Conservation (phyloP, 2,888 invertebrate species). For the Artemia sinica region DNA sequence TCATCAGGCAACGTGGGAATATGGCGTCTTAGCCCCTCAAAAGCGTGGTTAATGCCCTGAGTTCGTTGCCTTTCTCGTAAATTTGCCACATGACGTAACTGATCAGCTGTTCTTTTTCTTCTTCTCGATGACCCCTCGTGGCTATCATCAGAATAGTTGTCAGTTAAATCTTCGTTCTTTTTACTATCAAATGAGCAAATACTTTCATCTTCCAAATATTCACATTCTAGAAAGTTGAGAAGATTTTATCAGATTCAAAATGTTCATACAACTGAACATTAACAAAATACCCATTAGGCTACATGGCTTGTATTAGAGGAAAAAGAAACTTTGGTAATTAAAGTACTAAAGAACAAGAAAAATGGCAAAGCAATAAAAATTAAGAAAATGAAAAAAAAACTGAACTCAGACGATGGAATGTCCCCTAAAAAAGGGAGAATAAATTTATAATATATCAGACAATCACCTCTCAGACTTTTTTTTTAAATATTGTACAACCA, state of each 20-base stretch:
- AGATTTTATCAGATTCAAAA: neutral
- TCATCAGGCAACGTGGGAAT: constrained; percentile 89
- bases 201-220: neutral
- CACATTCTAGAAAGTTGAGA: neutral
- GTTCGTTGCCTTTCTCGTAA: constrained; percentile 76
- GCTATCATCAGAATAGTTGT: constrained; percentile 35
- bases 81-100: constrained; percentile 83
- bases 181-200: neutral
- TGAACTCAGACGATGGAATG: too few relatives aligned
- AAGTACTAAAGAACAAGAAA: too few relatives aligned
- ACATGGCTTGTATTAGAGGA: too few relatives aligned
- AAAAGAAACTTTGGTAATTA: too few relatives aligned
- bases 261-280: too few relatives aligned
- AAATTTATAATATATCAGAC: too few relatives aligned
- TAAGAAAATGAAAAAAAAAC: neutral
- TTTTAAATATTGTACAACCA: too few relatives aligned
- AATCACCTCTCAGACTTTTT: too few relatives aligned
- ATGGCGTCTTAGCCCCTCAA: constrained; percentile 74
- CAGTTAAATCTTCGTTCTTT: neutral
- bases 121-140: constrained; percentile 36
- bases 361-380: too few relatives aligned
- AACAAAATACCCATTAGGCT: too few relatives aligned
- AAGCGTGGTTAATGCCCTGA: constrained; percentile 94
- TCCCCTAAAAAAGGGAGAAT: too few relatives aligned
- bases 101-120: constrained; percentile 50